These are phyloP conservation scores for Cheilosia vulpina DNA, from an alignment of 2,888 invertebrate species.

Conservation along the genomic window DNA sequence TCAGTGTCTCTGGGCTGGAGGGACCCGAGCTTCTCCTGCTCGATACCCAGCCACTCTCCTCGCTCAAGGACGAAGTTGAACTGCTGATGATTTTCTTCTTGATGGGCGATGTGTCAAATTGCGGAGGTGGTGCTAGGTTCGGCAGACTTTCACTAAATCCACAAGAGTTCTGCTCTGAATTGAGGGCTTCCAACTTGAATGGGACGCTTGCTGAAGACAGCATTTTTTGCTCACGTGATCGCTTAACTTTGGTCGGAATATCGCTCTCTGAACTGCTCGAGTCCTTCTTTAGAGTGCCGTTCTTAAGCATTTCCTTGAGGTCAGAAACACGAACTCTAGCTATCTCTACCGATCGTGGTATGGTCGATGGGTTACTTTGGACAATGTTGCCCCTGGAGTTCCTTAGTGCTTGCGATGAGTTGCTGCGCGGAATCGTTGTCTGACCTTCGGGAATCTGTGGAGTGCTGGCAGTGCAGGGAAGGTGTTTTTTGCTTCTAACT, in stretches of 20 bases:
- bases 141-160: conserved; percentile 89
- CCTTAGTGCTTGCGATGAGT: conserved; percentile 86
- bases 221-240: conserved; percentile 81
- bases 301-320: conserved; percentile 82
- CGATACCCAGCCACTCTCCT: conserved; percentile 95
- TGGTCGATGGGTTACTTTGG: conserved; percentile 76
- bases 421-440: conserved; percentile 83
- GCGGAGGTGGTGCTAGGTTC: conserved; percentile 88
- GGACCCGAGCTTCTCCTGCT: conserved; percentile 88
- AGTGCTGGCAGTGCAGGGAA: conserved; percentile 48
- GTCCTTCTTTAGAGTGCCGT: conserved; percentile 80
- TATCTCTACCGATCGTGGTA: conserved; percentile 83
- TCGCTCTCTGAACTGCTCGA: conserved; percentile 85
- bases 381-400: conserved; percentile 49
- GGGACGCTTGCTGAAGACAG: conserved; percentile 87
- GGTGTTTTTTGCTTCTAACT: conserved; percentile 84
- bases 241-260: conserved; percentile 84
- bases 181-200: conserved; percentile 86
- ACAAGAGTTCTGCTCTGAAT: conserved; percentile 80
- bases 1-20: conserved; percentile 86
- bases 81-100: conserved; percentile 82
- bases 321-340: conserved; percentile 83
- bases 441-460: conserved; percentile 42
- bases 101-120: conserved; percentile 85
- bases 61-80: conserved; percentile 89